Evolutionary conservation across 2,888 invertebrate genomes (phyloP).

Genomic region (Mimas tiliae): DNA sequence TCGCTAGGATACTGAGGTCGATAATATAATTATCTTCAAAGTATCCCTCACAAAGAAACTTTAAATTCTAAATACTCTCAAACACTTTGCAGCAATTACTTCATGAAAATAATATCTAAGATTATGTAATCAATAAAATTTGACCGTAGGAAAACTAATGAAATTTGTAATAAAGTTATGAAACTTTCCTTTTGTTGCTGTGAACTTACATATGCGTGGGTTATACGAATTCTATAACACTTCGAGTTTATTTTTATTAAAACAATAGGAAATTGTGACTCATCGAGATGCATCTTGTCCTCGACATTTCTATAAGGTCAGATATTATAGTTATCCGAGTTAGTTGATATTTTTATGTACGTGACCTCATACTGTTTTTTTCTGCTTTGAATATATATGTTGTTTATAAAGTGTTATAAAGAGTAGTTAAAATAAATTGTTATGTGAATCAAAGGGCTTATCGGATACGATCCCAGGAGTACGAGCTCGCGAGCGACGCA

Average conservation of each 20-base stretch:
- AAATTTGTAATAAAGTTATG: not conserved
- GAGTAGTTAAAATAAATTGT: too few relatives aligned
- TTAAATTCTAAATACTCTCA: too few relatives aligned
- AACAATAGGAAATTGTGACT: slow-evolving; percentile 39
- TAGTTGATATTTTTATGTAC: slow-evolving; percentile 37
- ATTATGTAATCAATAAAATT: too few relatives aligned
- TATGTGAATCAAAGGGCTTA: too few relatives aligned
- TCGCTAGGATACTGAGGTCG: too few relatives aligned
- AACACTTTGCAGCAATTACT: too few relatives aligned
- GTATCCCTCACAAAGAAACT: too few relatives aligned
- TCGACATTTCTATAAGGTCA: slow-evolving; percentile 56
- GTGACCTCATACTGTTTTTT: slow-evolving; percentile 41
- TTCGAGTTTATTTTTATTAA: not conserved
- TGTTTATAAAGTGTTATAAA: not conserved
- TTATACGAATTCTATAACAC: not conserved
- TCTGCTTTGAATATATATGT: slow-evolving; percentile 27
- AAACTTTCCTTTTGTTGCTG: not conserved
- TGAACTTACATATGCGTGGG: not conserved
- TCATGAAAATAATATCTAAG: too few relatives aligned
- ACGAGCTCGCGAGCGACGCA: too few relatives aligned
- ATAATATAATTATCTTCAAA: too few relatives aligned
- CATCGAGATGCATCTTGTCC: slow-evolving; percentile 41
- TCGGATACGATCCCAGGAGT: too few relatives aligned
- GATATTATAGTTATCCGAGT: slow-evolving; percentile 29
- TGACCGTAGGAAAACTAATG: too few relatives aligned